Evolutionary conservation across 2,113 vertebrate genomes (phyloP).

Genomic region (Gulo gulo): DNA sequence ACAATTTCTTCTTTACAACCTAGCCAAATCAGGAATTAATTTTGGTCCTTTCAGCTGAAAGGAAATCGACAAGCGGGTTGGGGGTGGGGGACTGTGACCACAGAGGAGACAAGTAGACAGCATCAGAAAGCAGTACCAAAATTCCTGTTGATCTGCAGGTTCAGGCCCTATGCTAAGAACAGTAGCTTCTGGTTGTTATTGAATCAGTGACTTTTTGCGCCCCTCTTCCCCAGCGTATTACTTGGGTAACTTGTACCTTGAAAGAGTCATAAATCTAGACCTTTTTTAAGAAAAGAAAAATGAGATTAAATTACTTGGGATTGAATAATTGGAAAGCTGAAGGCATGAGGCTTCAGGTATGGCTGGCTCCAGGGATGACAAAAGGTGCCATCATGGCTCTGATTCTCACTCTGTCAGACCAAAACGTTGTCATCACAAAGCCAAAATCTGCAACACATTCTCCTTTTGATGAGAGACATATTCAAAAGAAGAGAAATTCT

Average conservation of each 20-base stretch:
- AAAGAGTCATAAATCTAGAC: neutral
- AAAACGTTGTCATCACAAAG: neutral
- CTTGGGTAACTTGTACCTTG: neutral
- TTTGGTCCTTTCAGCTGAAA: neutral
- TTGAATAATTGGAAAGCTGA: neutral
- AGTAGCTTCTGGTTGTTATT: neutral
- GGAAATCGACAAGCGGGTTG: neutral
- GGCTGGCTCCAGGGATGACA: neutral
- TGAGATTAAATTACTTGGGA: neutral
- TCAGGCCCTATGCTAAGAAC: rapidly evolving
- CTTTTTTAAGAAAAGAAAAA: neutral
- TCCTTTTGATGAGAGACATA: neutral
- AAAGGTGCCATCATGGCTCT: neutral
- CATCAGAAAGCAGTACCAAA: neutral
- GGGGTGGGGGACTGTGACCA: neutral
- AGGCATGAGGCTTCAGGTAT: neutral
- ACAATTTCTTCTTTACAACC: neutral
- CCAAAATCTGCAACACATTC: neutral
- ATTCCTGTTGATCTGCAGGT: neutral
- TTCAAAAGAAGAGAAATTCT: neutral
- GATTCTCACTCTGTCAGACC: neutral
- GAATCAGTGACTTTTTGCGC: neutral
- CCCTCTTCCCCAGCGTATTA: neutral
- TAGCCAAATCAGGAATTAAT: neutral
- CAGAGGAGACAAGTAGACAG: neutral